Conservation (phyloP, 2,888 invertebrate species). For the Frankliniella fusca region DNA sequence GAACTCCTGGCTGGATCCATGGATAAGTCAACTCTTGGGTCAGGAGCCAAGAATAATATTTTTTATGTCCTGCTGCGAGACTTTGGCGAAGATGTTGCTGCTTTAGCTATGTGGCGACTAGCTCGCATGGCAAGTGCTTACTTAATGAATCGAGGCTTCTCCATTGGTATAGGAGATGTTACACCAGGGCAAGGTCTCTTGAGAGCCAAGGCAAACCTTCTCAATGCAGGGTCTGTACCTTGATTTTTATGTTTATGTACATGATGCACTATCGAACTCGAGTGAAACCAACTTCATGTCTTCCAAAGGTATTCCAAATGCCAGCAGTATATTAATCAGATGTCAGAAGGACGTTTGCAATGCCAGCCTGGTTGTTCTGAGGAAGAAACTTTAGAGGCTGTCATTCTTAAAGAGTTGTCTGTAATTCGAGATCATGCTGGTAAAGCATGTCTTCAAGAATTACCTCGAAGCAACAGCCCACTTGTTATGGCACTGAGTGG, state of each 20-base stretch:
- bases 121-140: slow-evolving; percentile 80
- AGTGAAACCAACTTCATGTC: slow-evolving; percentile 18
- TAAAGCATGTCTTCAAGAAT: slow-evolving; percentile 85
- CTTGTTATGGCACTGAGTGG: slow-evolving; percentile 97
- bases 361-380: slow-evolving; percentile 90
- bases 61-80: slow-evolving; percentile 92
- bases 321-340: slow-evolving; percentile 79
- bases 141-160: slow-evolving; percentile 90
- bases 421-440: slow-evolving; percentile 95
- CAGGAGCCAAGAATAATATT: slow-evolving; percentile 91
- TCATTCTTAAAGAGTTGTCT: slow-evolving; percentile 88
- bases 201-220: slow-evolving; percentile 73
- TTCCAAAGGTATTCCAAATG: slow-evolving; percentile 72
- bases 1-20: slow-evolving; percentile 87
- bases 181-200: slow-evolving; percentile 83
- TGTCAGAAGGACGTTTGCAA: slow-evolving; percentile 81
- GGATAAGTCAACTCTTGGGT: slow-evolving; percentile 94
- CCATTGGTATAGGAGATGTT: slow-evolving; percentile 94
- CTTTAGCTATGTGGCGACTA: slow-evolving; percentile 88
- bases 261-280: not conserved
- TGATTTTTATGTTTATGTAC: not conserved
- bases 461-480: slow-evolving; percentile 88
- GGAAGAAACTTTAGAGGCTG: slow-evolving; percentile 85
- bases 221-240: slow-evolving; percentile 65
- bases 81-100: slow-evolving; percentile 83